These are phyloP conservation scores for Eulithis prunata DNA, from an alignment of 2,888 invertebrate species.

Conservation along the genomic window DNA sequence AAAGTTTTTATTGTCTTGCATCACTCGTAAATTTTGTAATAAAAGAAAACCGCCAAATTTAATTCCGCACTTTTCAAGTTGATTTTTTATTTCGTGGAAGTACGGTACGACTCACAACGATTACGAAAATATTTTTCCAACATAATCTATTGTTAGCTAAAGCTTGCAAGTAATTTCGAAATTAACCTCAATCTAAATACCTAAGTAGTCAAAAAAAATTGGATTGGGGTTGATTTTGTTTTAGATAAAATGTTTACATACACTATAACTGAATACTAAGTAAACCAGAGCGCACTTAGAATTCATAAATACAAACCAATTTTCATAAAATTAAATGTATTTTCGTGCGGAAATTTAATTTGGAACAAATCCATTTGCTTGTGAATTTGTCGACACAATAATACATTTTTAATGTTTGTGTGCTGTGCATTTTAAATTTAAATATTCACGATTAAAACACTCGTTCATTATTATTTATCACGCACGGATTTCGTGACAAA, in stretches of 20 bases:
- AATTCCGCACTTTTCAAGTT: constrained; percentile 1
- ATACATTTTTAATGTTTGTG: constrained; percentile 26
- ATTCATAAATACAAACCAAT: constrained; percentile 16
- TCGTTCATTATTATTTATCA: constrained; percentile 15
- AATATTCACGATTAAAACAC: constrained; percentile 26
- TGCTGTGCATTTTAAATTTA: constrained; percentile 7
- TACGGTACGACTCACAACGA: no score
- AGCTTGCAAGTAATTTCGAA: constrained; percentile 10
- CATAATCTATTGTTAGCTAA: background rate
- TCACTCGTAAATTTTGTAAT: constrained; percentile 6
- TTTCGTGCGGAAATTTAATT: constrained; percentile 20
- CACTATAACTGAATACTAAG: constrained; percentile 16
- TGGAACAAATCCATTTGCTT: constrained; percentile 21
- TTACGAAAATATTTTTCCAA: background rate
- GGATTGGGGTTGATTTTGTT: constrained; percentile 26
- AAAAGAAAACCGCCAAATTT: constrained; percentile 2
- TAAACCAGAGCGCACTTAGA: constrained; percentile 27
- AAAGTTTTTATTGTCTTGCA: background rate
- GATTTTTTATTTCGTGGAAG: constrained; percentile 1
- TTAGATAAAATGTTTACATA: constrained; percentile 24
- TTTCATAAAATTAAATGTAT: background rate
- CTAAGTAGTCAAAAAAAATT: constrained; percentile 12
- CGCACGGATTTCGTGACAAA: constrained; percentile 28
- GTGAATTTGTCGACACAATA: constrained; percentile 23
- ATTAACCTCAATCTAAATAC: constrained; percentile 26